A percentile compares a stretch with the other conserved stretches of the same genome.
Evolutionary conservation across 2,888 invertebrate species (phyloP).

Genomic region (Bembecia ichneumoniformis): DNA sequence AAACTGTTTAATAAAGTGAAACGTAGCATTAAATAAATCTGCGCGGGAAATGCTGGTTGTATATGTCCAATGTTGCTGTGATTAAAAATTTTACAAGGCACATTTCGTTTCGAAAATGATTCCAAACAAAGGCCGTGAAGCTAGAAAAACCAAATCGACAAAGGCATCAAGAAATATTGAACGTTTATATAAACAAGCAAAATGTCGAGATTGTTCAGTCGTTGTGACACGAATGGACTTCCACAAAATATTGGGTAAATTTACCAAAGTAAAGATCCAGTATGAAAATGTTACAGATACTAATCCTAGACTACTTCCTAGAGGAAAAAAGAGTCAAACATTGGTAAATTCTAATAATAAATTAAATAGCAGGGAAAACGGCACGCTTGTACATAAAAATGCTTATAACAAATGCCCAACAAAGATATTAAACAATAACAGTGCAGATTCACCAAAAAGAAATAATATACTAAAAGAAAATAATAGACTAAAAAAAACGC

Average conservation of each 20-base stretch:
- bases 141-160: constrained; percentile 31
- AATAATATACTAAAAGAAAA: constrained; percentile 54
- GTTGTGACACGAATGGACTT: constrained; percentile 64
- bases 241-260: constrained; percentile 64
- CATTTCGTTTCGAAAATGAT: constrained; percentile 31
- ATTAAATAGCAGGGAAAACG: constrained; percentile 60
- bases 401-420: constrained; percentile 43
- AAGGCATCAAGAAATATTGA: constrained; percentile 52
- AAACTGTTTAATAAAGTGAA: constrained; percentile 1
- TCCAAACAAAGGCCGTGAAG: constrained; percentile 45
- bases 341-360: constrained; percentile 34
- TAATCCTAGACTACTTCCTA: constrained; percentile 35
- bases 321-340: constrained; percentile 26
- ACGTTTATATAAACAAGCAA: constrained; percentile 51
- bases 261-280: constrained; percentile 64
- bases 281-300: constrained; percentile 36
- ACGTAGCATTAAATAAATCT: constrained; percentile 29
- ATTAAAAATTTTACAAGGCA: constrained; percentile 1
- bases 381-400: constrained; percentile 52
- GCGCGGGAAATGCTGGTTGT: constrained; percentile 68
- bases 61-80: constrained; percentile 23
- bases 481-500: constrained; percentile 39
- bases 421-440: constrained; percentile 15
- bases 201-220: constrained; percentile 61
- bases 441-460: constrained; percentile 8